Evolutionary conservation across 2,797 vertebrate species (phyloP).

Genomic region (Acipenser ruthenus): DNA sequence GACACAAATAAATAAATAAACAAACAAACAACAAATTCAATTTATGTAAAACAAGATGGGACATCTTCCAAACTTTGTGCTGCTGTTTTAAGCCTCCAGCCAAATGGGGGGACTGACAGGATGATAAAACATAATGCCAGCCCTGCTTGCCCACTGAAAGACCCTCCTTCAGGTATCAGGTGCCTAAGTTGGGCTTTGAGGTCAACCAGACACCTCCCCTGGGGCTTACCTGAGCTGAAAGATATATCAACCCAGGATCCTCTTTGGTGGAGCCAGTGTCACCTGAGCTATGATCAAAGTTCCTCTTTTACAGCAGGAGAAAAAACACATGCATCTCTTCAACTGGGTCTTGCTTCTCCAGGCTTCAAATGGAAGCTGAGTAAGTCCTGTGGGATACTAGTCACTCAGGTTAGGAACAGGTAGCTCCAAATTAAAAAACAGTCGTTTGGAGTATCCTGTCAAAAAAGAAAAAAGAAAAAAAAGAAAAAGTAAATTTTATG

Average conservation of each 20-base stretch:
- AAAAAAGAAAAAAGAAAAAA: too few relatives aligned
- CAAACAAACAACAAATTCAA: too few relatives aligned
- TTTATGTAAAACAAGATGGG: too few relatives aligned
- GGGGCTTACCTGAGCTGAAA: conserved; percentile 66
- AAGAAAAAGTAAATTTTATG: too few relatives aligned
- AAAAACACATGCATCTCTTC: conserved; percentile 48
- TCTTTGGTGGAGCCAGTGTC: conserved; percentile 68
- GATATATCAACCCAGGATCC: conserved; percentile 54
- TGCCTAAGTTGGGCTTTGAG: conserved; percentile 74
- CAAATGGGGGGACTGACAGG: conserved; percentile 58
- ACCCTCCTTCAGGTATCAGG: conserved; percentile 78
- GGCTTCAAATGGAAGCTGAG: conserved; percentile 62
- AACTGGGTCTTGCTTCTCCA: conserved; percentile 59
- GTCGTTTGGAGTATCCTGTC: too few relatives aligned
- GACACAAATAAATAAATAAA: too few relatives aligned
- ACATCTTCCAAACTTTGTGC: background rate
- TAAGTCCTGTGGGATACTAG: conserved; percentile 61
- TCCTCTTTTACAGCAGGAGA: conserved; percentile 47
- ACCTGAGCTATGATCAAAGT: conserved; percentile 96
- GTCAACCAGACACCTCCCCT: conserved; percentile 82
- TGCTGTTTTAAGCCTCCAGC: conserved; percentile 37
- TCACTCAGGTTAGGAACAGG: conserved; percentile 55
- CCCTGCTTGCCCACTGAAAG: conserved; percentile 66
- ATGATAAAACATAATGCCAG: conserved; percentile 65
- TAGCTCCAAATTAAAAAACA: too few relatives aligned